Conservation (phyloP, 2,113 vertebrate species). For the Bufo bufo region DNA sequence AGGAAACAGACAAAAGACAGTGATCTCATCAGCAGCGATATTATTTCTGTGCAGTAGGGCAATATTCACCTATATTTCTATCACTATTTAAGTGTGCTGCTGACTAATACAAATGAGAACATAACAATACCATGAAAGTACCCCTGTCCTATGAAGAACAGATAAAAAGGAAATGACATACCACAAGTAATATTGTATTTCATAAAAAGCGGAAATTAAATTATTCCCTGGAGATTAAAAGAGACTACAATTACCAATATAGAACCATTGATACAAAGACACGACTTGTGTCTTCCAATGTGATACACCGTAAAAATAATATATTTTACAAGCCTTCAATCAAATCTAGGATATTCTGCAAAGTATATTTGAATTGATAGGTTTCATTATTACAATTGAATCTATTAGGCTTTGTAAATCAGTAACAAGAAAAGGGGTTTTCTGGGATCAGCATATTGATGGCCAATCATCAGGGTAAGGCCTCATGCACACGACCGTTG, state of each 20-base stretch:
- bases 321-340: neutral
- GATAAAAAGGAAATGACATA: slow-evolving; percentile 15
- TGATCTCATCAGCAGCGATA: neutral
- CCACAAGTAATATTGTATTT: slow-evolving; percentile 22
- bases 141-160: neutral
- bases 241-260: slow-evolving; percentile 10
- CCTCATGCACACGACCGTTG: too few species aligned
- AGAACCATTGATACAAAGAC: slow-evolving; percentile 19
- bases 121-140: slow-evolving; percentile 15
- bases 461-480: too few species aligned
- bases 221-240: slow-evolving; percentile 4
- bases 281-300: neutral
- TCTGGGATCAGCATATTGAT: too few species aligned
- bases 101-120: slow-evolving; percentile 21
- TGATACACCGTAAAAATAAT: neutral
- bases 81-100: neutral
- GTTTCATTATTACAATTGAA: neutral
- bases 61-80: slow-evolving; percentile 4
- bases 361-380: neutral
- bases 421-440: neutral
- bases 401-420: neutral
- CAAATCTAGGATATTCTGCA: neutral
- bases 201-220: slow-evolving; percentile 41
- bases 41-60: neutral
- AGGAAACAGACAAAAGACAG: neutral